phyloP scores from a whole-genome alignment of 2,888 invertebrate species.

The Orchesella flavescens region DNA sequence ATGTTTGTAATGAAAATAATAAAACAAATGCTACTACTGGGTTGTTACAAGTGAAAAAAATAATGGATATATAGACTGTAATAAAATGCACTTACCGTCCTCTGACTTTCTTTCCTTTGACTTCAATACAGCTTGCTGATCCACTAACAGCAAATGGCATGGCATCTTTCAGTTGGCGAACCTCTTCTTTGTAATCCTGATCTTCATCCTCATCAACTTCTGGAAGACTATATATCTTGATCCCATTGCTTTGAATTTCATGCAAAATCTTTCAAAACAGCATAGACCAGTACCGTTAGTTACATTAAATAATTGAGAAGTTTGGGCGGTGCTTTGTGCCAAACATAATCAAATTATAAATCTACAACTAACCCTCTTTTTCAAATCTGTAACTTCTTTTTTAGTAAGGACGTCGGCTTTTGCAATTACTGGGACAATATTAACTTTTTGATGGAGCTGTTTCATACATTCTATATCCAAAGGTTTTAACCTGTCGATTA shows the following conservation, averaged over 20 bases:
- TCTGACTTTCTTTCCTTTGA: conserved; percentile 92
- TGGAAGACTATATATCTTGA: conserved; percentile 94
- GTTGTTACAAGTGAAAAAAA: background rate
- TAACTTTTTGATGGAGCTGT: conserved; percentile 94
- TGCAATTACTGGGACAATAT: conserved; percentile 97
- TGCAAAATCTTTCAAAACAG: conserved; percentile 83
- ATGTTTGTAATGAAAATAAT: background rate
- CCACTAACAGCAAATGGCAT: conserved; percentile 99
- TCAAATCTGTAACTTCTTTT: conserved; percentile 89
- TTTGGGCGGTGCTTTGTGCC: no score
- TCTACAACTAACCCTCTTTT: conserved; percentile 80
- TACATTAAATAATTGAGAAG: no score
- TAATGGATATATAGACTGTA: background rate
- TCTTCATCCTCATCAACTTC: conserved; percentile 96
- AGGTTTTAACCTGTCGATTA: conserved; percentile 84
- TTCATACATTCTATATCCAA: conserved; percentile 97
- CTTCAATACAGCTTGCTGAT: conserved; percentile 91
- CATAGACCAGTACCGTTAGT: background rate
- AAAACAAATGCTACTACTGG: no score
- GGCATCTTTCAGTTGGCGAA: conserved; percentile 91
- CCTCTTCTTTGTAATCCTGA: conserved; percentile 96
- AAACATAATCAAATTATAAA: background rate
- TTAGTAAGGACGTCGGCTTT: conserved; percentile 96
- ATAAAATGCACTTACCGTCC: conserved; percentile 79
- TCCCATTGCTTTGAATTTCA: conserved; percentile 91